Percentiles rank a stretch among this genome's conserved stretches.
Evolutionary conservation across 2,113 vertebrate genomes (phyloP).

Genomic region (Python bivittatus): DNA sequence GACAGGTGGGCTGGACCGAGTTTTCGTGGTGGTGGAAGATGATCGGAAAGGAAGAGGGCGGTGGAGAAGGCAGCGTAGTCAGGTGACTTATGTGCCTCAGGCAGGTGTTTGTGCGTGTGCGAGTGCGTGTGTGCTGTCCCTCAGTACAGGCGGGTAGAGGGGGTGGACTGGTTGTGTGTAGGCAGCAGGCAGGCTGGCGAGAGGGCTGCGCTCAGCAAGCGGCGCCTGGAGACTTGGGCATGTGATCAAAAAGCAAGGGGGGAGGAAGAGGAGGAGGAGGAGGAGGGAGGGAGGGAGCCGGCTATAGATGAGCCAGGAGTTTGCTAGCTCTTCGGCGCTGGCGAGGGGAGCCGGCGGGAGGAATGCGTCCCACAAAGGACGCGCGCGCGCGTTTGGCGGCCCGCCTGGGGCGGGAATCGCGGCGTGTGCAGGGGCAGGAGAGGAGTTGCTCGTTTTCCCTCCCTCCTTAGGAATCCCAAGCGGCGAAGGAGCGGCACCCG

Average conservation of each 20-base stretch:
- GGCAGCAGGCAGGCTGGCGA: slow-evolving; percentile 21
- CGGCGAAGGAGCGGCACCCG: slow-evolving; percentile 38
- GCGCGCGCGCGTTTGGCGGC: slow-evolving; percentile 4
- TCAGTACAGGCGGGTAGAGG: background rate
- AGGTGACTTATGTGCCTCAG: background rate
- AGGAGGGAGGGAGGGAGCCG: background rate
- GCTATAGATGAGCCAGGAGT: background rate
- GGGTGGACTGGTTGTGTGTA: slow-evolving; percentile 18
- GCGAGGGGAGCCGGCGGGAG: background rate
- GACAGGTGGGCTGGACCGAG: slow-evolving; percentile 39
- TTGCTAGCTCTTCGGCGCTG: background rate
- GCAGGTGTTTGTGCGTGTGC: background rate
- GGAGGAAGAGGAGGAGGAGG: background rate
- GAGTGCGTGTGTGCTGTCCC: background rate
- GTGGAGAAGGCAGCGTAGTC: background rate
- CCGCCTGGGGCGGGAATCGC: background rate
- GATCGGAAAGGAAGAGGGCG: background rate
- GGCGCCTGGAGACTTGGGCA: slow-evolving; percentile 25
- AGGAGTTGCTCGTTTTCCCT: background rate
- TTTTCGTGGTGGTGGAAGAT: background rate
- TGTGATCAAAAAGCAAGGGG: slow-evolving; percentile 27
- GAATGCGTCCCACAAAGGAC: slow-evolving; percentile 3
- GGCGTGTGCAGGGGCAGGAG: background rate
- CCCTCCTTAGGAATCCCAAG: slow-evolving; percentile 50
- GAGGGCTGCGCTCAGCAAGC: background rate